A percentile compares a stretch with the other conserved stretches of the same genome.
phyloP scores from a whole-genome alignment of 2,888 invertebrate species.

The Abscondita cerata region DNA sequence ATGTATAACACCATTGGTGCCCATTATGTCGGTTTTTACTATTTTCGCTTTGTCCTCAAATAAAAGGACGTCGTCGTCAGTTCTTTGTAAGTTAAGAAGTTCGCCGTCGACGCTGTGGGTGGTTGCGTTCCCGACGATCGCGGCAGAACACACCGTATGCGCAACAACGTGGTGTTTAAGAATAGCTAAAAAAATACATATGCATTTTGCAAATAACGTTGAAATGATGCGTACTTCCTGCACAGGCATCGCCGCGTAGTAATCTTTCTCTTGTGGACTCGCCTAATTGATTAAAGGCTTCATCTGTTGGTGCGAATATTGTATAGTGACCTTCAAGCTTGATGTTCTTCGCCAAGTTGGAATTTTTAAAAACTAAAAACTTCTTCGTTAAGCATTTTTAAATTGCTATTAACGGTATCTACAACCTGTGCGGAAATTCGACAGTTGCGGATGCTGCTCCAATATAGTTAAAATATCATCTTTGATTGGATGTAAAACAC shows the following conservation, averaged over 20 bases:
- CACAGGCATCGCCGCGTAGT: constrained; percentile 65
- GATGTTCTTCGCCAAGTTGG: constrained; percentile 63
- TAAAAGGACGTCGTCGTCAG: constrained; percentile 61
- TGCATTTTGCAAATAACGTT: neutral
- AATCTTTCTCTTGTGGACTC: constrained; percentile 62
- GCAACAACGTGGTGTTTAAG: constrained; percentile 72
- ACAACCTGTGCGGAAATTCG: constrained; percentile 63
- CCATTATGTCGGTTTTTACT: constrained; percentile 67
- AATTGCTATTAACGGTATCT: constrained; percentile 8
- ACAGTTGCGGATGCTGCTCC: constrained; percentile 64
- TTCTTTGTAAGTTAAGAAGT: constrained; percentile 60
- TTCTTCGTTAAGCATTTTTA: constrained; percentile 18
- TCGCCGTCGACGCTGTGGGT: constrained; percentile 63
- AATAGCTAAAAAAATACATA: constrained; percentile 61
- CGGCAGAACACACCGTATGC: constrained; percentile 70
- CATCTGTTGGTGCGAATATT: constrained; percentile 71
- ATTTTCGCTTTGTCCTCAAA: constrained; percentile 67
- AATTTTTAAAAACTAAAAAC: constrained; percentile 64
- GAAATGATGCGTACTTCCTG: constrained; percentile 60
- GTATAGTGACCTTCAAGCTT: constrained; percentile 65
- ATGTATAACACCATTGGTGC: constrained; percentile 77
- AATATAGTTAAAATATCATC: constrained; percentile 66
- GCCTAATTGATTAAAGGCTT: constrained; percentile 69
- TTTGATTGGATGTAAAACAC: constrained; percentile 65
- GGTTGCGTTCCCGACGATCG: constrained; percentile 63